Percentiles rank a stretch among this genome's conserved stretches.
Evolutionary conservation across 2,797 vertebrate genomes (phyloP).

Genomic region (Propithecus perrieri): DNA sequence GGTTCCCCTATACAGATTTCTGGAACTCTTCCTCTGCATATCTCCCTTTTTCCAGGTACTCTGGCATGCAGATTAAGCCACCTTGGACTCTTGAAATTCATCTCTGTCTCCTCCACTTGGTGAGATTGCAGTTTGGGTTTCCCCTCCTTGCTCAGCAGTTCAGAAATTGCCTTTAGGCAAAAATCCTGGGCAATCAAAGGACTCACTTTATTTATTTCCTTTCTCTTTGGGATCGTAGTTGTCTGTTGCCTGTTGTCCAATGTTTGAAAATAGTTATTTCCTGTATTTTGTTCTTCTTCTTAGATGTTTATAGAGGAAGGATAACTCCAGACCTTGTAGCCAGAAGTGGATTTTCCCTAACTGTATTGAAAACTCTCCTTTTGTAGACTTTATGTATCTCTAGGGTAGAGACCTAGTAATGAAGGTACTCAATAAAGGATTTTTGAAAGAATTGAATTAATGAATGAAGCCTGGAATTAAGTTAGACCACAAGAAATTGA

Average conservation of each 20-base stretch:
- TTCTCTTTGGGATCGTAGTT: background rate
- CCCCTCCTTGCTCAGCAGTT: background rate
- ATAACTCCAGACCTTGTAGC: background rate
- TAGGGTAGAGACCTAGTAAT: background rate
- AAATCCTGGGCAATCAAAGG: background rate
- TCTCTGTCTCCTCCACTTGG: background rate
- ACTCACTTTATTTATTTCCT: background rate
- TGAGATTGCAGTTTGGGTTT: background rate
- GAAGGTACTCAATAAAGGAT: background rate
- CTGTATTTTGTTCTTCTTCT: slow-evolving; percentile 19
- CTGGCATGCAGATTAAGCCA: background rate
- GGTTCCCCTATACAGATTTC: background rate
- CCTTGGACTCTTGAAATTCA: background rate
- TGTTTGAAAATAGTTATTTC: slow-evolving; percentile 25
- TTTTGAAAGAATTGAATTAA: background rate
- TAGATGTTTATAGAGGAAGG: background rate
- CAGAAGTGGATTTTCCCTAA: background rate
- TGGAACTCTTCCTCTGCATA: background rate
- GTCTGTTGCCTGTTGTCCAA: background rate
- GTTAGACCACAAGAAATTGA: background rate
- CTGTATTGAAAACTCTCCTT: background rate
- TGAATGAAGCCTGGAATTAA: background rate
- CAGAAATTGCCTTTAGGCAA: background rate
- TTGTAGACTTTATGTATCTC: background rate
- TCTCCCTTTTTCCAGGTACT: background rate